Conservation (phyloP, 35 echinoderm and acorn worm genomes). For the Ptychodera flava region DNA sequence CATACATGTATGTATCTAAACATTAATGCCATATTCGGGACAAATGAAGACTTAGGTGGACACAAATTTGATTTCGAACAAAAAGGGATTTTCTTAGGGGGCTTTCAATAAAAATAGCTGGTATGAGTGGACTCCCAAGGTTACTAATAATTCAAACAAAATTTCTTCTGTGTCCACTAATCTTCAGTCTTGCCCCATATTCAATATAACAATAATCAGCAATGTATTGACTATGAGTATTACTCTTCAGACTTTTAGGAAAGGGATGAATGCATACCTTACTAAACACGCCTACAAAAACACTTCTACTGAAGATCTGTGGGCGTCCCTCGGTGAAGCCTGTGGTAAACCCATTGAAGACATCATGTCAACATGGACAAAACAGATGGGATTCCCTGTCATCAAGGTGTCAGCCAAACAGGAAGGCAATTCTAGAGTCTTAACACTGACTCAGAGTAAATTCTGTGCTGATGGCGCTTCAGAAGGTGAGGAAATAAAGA, state of each 20-base stretch:
- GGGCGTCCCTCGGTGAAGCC: constrained; percentile 64
- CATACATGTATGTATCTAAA: no score
- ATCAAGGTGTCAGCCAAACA: constrained; percentile 72
- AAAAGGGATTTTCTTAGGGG: no score
- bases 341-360: constrained; percentile 64
- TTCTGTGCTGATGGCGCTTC: constrained; percentile 80
- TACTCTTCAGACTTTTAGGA: constrained; percentile 50
- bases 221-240: no score
- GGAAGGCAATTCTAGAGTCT: constrained; percentile 58
- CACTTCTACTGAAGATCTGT: constrained; percentile 89
- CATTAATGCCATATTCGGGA: no score
- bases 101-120: no score
- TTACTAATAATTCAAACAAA: no score
- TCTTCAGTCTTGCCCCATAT: no score
- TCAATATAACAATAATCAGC: no score
- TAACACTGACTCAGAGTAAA: constrained; percentile 72
- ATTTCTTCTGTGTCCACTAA: no score
- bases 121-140: no score
- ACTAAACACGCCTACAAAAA: constrained; percentile 74
- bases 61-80: no score
- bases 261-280: constrained; percentile 85
- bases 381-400: constrained; percentile 96
- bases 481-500: constrained; percentile 53
- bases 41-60: no score
- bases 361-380: constrained; percentile 95